Conservation (phyloP, 2,113 vertebrate genomes). For the Amphiprion percula region DNA sequence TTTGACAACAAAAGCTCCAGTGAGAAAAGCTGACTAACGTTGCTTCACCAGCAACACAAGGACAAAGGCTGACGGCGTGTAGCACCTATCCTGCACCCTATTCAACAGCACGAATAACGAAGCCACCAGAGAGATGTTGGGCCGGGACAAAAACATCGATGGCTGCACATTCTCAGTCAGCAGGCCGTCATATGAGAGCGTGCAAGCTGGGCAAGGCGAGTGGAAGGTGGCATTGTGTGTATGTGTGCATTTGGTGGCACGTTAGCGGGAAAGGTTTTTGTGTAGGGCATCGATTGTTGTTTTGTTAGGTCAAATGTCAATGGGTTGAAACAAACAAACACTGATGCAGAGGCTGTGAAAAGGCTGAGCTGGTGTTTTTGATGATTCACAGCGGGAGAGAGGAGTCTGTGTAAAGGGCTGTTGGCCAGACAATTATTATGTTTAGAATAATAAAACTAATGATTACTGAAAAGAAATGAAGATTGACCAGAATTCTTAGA, state of each 20-base stretch:
- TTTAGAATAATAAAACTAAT: no score
- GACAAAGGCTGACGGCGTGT: slow-evolving; percentile 52
- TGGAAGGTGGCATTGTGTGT: slow-evolving; percentile 46
- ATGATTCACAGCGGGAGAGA: slow-evolving; percentile 11
- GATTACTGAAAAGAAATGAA: no score
- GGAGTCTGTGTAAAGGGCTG: not conserved
- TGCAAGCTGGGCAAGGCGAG: slow-evolving; percentile 27
- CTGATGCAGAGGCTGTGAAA: slow-evolving; percentile 31
- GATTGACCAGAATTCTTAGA: no score
- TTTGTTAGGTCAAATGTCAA: slow-evolving; percentile 60
- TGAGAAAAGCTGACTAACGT: slow-evolving; percentile 72
- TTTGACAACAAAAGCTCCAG: slow-evolving; percentile 54
- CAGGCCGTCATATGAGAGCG: slow-evolving; percentile 40
- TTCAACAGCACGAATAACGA: slow-evolving; percentile 69
- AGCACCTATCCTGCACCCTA: slow-evolving; percentile 41
- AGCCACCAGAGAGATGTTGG: slow-evolving; percentile 64
- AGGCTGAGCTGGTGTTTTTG: slow-evolving; percentile 58
- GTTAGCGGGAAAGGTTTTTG: slow-evolving; percentile 46
- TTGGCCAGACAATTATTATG: no score
- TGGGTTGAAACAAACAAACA: slow-evolving; percentile 51
- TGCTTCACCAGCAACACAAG: slow-evolving; percentile 59
- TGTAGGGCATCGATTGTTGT: slow-evolving; percentile 40
- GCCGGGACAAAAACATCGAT: slow-evolving; percentile 38
- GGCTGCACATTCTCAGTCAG: slow-evolving; percentile 64
- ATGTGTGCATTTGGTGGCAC: slow-evolving; percentile 21